A percentile compares a stretch with the other conserved stretches of the same genome.
Conservation (phyloP, 2,113 vertebrate genomes). For the Burhinus oedicnemus region DNA sequence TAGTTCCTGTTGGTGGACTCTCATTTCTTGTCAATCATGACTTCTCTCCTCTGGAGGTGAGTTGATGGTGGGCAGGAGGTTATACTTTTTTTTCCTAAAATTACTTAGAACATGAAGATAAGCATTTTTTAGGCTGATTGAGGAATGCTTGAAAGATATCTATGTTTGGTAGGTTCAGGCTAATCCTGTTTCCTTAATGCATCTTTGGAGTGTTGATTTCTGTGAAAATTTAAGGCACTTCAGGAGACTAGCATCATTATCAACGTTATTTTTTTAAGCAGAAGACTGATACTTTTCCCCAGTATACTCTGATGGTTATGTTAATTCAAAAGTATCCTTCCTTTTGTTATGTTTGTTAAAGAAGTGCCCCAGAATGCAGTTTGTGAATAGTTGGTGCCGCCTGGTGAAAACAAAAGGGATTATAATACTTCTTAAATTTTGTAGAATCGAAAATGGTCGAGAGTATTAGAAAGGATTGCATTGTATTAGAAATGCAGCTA, state of each 20-base stretch:
- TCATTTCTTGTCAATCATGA: slow-evolving; percentile 97
- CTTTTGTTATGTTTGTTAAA: neutral
- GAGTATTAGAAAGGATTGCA: neutral
- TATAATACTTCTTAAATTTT: neutral
- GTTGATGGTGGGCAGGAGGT: neutral
- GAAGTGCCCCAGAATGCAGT: neutral
- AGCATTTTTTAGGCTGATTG: neutral
- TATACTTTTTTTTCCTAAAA: neutral
- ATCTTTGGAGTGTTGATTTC: neutral
- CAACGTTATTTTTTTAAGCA: neutral
- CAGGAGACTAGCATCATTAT: neutral
- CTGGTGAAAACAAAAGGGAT: slow-evolving; percentile 24
- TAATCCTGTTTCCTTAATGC: neutral
- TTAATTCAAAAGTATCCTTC: neutral
- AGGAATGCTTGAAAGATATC: neutral
- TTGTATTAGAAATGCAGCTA: neutral
- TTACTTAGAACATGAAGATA: neutral
- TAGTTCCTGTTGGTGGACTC: slow-evolving; percentile 94
- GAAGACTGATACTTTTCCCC: neutral
- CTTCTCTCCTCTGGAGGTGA: slow-evolving; percentile 97
- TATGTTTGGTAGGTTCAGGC: neutral
- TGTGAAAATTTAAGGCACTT: neutral
- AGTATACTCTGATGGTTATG: neutral
- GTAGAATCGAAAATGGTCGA: neutral
- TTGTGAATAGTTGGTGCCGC: slow-evolving; percentile 23